These are phyloP conservation scores for Candidula unifasciata DNA, from an alignment of 2,888 invertebrate species.

Conservation along the genomic window DNA sequence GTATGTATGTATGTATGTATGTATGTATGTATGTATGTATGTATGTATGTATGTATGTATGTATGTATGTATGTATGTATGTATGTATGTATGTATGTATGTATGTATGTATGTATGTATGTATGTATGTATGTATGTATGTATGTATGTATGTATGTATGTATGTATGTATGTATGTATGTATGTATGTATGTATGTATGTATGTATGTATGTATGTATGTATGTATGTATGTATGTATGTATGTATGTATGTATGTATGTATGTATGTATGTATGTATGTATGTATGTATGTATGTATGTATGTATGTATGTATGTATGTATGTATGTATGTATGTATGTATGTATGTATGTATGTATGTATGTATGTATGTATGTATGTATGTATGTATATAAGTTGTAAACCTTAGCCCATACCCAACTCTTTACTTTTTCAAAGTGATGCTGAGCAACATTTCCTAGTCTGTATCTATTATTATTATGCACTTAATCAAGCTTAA, in stretches of 20 bases:
- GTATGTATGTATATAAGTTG: no score
- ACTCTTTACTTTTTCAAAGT: no score
- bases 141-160: conserved; percentile 29
- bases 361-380: conserved; percentile 20
- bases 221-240: not conserved
- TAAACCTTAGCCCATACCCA: no score
- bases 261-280: conserved; percentile 12
- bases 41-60: no score
- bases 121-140: not conserved
- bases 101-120: no score
- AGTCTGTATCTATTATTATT: no score
- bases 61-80: no score
- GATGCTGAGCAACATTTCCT: no score
- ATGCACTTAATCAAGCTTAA: no score
- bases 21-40: no score
- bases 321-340: conserved; percentile 12
- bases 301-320: conserved; percentile 27
- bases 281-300: conserved; percentile 33
- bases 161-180: conserved; percentile 26
- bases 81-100: no score
- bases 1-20: no score
- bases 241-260: not conserved
- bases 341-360: conserved; percentile 35
- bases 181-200: conserved; percentile 7
- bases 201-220: conserved; percentile 11